These are phyloP conservation scores for Mesoligia furuncula DNA, from an alignment of 2,888 invertebrate species.

Conservation along the genomic window DNA sequence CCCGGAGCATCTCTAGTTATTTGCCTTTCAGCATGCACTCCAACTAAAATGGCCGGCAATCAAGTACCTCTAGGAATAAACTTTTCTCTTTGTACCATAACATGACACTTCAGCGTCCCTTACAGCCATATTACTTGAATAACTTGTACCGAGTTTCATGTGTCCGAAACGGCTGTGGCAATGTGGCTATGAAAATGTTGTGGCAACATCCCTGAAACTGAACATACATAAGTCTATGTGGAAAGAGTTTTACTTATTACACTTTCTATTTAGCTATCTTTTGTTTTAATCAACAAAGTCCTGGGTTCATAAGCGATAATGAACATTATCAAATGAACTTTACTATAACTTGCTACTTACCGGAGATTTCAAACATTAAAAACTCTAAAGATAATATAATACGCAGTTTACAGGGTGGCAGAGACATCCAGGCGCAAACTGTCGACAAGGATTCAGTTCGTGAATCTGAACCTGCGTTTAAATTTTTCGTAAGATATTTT, in stretches of 20 bases:
- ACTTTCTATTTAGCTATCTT: not conserved
- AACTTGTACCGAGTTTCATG: constrained; percentile 21
- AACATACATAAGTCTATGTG: not conserved
- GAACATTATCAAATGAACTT: not conserved
- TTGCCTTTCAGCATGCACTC: constrained; percentile 13
- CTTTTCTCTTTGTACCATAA: constrained; percentile 45
- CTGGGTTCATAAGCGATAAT: not conserved
- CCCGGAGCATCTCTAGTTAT: not conserved
- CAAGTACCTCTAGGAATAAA: constrained; percentile 49
- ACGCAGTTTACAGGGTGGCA: not conserved
- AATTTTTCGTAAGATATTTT: no score
- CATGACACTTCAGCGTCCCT: constrained; percentile 23
- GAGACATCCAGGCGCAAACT: no score
- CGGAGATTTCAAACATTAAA: not conserved
- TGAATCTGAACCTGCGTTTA: no score
- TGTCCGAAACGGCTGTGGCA: not conserved
- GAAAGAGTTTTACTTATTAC: not conserved
- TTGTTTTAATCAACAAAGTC: not conserved
- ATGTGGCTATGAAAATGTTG: not conserved
- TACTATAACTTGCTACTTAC: not conserved
- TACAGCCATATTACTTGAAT: constrained; percentile 19
- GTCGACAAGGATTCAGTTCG: no score
- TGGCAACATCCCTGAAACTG: constrained; percentile 5
- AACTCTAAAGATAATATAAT: not conserved
- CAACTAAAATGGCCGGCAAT: constrained; percentile 36